Evolutionary conservation across 2,113 vertebrate genomes (phyloP), one percentile per base, ranked within the genome.

Genomic region (Serinus canaria): DNA sequence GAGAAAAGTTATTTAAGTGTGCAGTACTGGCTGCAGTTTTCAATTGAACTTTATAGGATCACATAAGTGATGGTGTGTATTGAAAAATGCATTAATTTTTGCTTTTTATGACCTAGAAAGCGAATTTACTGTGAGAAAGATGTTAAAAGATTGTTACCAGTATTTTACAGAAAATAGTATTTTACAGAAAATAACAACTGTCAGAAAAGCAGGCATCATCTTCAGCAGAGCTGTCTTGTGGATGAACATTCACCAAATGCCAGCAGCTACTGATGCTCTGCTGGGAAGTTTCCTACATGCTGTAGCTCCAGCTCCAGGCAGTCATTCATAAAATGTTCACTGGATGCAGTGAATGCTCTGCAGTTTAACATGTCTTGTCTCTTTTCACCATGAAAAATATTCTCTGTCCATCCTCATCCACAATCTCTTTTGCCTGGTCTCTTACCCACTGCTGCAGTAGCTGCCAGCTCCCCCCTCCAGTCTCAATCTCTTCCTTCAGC

Each of bases 371-470:
- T 25, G 23, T 33, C 20, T 69, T 83, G 58, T 16, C 20, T 59
- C 22, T 87, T 63, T 63, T 63, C 47, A 37, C 8, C 2, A 2
- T 44, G 67, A 74, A 46, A 70, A 81, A 17, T 52, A 47, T 3
- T 59, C 3, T 0, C 1, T 49, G 35, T 20, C 41, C 5, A 0
- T 19, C 18, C 9, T 94, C 20, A 39, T 25, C 25, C 7, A 3
- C 18, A 16, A 3, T 35, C 9, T 52, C 78, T 62, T 31, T 47
- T 90, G 31, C 3, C 28, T 52, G 14, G 13, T 33, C 43, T 44
- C 3, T 46, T 43, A 17, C 3, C 46, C 21, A 10, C 58, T 75
- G 1, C 43, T 35, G 68, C 47, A 11, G 73, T 21, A 46, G 80
- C 72, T 91, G 77, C 66, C 43, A 37, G 83, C 76, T 60, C 41